Percentiles rank a stretch among this genome's conserved stretches.
phyloP scores from a whole-genome alignment of 1,140 invertebrate species.

The Nephila pilipes region DNA sequence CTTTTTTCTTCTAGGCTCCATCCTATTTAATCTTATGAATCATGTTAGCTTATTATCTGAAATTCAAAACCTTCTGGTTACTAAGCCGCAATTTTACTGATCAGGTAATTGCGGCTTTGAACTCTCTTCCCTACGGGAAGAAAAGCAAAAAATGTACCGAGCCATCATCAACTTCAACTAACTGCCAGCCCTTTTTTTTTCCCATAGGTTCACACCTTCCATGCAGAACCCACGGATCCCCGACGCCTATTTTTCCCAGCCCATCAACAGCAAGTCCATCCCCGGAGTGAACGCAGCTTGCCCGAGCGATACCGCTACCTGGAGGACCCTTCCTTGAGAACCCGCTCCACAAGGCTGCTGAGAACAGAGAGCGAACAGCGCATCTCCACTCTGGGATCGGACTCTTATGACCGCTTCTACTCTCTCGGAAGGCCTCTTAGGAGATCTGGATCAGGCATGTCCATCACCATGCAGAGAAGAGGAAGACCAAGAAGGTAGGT shows the following conservation, averaged over 20 bases:
- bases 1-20: too few relatives aligned
- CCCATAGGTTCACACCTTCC: slow-evolving; percentile 69
- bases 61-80: too few relatives aligned
- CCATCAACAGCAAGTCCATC: slow-evolving; percentile 54
- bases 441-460: slow-evolving; percentile 63
- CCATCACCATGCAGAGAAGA: slow-evolving; percentile 70
- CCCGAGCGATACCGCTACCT: slow-evolving; percentile 64
- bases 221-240: slow-evolving; percentile 66
- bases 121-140: too few relatives aligned
- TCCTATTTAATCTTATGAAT: too few relatives aligned
- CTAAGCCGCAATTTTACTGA: too few relatives aligned
- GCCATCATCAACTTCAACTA: too few relatives aligned
- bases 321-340: slow-evolving; percentile 61
- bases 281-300: slow-evolving; percentile 63
- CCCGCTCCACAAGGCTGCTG: slow-evolving; percentile 76
- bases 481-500: slow-evolving; percentile 69
- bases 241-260: slow-evolving; percentile 60
- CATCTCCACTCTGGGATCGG: slow-evolving; percentile 78
- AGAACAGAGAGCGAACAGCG: slow-evolving; percentile 80
- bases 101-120: too few relatives aligned
- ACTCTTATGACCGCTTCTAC: slow-evolving; percentile 69
- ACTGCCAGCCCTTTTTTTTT: not conserved
- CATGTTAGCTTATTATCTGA: too few relatives aligned
- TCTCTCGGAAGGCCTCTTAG: slow-evolving; percentile 61
- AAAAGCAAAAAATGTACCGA: too few relatives aligned